A percentile compares a stretch with the other conserved stretches of the same genome.
Conservation (phyloP, 2,888 invertebrate genomes). For the Amphipyra tragopoginis region DNA sequence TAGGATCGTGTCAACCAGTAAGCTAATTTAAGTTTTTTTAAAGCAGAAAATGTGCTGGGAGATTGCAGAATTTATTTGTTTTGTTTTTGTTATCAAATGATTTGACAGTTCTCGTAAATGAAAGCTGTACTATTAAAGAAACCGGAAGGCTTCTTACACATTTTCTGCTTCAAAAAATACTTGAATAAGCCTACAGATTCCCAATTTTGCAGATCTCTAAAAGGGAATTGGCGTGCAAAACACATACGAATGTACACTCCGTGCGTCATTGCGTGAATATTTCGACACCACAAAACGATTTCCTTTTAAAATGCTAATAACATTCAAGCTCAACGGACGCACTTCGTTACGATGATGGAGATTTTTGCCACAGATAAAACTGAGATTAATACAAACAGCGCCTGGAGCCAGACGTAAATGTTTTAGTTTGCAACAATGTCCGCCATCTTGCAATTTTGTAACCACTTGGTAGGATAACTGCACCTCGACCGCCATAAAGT, state of each 20-base stretch:
- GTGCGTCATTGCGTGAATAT: constrained; percentile 56
- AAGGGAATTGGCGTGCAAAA: constrained; percentile 28
- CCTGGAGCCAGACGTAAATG: constrained; percentile 29
- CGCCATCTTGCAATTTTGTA: constrained; percentile 43
- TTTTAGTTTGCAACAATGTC: constrained; percentile 44
- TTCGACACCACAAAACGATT: constrained; percentile 37
- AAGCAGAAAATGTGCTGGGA: no score
- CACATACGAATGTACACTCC: constrained; percentile 16
- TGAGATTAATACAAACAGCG: constrained; percentile 36
- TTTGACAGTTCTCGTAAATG: no score
- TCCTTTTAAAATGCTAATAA: constrained; percentile 50
- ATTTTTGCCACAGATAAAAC: constrained; percentile 39
- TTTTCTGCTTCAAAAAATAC: no score
- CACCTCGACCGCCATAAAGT: constrained; percentile 62
- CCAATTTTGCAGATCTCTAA: constrained; percentile 18
- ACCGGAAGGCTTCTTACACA: no score
- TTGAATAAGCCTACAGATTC: no score
- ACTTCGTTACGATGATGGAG: constrained; percentile 30
- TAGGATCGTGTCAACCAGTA: no score
- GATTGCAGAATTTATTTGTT: no score
- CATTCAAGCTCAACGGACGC: constrained; percentile 36
- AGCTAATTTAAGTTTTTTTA: no score
- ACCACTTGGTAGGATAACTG: constrained; percentile 43
- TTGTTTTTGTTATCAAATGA: no score
- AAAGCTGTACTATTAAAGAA: no score